Conservation (phyloP, 2,888 invertebrate species). For the Xanthostigma xanthostigma region DNA sequence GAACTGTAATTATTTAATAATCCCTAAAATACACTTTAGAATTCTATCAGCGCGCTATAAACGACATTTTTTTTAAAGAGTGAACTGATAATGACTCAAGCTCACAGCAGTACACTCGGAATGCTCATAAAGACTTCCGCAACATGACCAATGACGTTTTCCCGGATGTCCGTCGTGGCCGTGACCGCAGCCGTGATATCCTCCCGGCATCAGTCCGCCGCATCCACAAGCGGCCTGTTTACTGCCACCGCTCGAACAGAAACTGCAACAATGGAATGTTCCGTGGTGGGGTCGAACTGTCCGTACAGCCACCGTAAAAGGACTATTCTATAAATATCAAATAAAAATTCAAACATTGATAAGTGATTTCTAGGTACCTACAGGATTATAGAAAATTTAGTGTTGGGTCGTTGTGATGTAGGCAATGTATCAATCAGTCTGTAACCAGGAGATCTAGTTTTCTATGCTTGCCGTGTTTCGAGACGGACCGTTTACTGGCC, state of each 20-base stretch:
- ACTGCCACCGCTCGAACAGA: constrained; percentile 64
- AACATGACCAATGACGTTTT: constrained; percentile 69
- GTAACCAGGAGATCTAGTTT: too few relatives aligned
- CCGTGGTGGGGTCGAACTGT: constrained; percentile 50
- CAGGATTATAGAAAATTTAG: too few relatives aligned
- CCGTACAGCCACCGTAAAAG: constrained; percentile 48
- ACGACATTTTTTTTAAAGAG: constrained; percentile 24
- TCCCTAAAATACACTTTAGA: too few relatives aligned
- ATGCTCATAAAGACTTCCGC: constrained; percentile 46
- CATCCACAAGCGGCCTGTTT: constrained; percentile 56
- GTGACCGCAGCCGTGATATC: constrained; percentile 63
- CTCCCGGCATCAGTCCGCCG: constrained; percentile 58
- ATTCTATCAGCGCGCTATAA: background rate
- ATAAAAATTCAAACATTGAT: constrained; percentile 1
- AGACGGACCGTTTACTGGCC: too few relatives aligned
- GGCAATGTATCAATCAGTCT: too few relatives aligned
- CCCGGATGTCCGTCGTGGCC: constrained; percentile 71
- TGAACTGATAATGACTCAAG: constrained; percentile 35
- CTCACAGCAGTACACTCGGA: constrained; percentile 41
- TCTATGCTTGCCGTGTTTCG: too few relatives aligned
- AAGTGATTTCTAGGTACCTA: too few relatives aligned
- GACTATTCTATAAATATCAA: constrained; percentile 47
- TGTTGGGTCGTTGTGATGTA: too few relatives aligned
- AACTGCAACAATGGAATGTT: constrained; percentile 65
- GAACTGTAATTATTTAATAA: too few relatives aligned